Evolutionary conservation across 37 sponge, comb jelly and placozoan genomes (phyloP).

Genomic region (Amphimedon queenslandica): DNA sequence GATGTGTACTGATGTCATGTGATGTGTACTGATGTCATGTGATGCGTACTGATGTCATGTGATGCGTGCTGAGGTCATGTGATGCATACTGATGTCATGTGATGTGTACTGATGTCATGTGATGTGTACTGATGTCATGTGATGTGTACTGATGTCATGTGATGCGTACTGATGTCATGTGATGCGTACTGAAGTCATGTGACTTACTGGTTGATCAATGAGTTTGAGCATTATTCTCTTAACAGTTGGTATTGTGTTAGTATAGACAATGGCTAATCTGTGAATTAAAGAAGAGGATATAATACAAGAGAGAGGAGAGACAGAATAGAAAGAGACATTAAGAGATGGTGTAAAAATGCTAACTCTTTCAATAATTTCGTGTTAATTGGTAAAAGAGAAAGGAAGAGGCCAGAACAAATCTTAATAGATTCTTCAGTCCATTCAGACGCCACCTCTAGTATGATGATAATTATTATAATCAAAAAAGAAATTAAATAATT

Average conservation of each 20-base stretch:
- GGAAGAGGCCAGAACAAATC: slow-evolving; percentile 75
- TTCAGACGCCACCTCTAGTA: slow-evolving; percentile 57
- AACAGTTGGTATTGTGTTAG: slow-evolving; percentile 65
- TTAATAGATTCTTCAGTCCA: slow-evolving; percentile 88
- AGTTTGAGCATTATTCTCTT: slow-evolving; percentile 87
- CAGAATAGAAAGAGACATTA: slow-evolving; percentile 18
- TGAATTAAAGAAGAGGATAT: neutral
- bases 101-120: too few relatives aligned
- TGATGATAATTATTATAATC: neutral
- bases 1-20: too few relatives aligned
- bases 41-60: too few relatives aligned
- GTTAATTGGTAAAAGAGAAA: slow-evolving; percentile 89
- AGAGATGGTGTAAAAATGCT: too few relatives aligned
- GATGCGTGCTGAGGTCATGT: too few relatives aligned
- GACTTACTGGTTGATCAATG: slow-evolving; percentile 81
- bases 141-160: too few relatives aligned
- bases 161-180: too few relatives aligned
- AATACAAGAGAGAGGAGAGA: neutral
- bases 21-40: too few relatives aligned
- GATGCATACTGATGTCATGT: too few relatives aligned
- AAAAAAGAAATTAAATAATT: slow-evolving; percentile 3
- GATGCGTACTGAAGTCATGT: neutral
- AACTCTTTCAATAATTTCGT: slow-evolving; percentile 87
- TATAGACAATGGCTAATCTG: slow-evolving; percentile 81
- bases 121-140: too few relatives aligned